Evolutionary conservation across 2,113 vertebrate species (phyloP).

Genomic region (Tragelaphus strepsiceros): DNA sequence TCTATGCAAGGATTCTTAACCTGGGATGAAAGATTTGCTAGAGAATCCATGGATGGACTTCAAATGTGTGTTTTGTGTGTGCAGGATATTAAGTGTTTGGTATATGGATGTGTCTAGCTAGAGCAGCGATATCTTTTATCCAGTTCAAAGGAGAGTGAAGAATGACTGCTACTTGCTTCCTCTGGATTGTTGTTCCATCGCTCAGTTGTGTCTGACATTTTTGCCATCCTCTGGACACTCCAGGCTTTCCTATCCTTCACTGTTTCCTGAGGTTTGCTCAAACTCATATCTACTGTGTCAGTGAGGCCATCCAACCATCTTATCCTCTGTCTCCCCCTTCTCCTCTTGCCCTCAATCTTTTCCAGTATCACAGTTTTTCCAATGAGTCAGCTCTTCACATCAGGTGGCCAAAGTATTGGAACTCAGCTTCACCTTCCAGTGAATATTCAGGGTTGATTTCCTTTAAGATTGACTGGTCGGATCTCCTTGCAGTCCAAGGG

Average conservation of each 20-base stretch:
- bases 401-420: background rate
- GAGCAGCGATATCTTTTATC: background rate
- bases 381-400: background rate
- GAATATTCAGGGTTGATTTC: background rate
- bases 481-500: background rate
- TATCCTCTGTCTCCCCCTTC: background rate
- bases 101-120: background rate
- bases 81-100: background rate
- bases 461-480: background rate
- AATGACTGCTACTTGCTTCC: background rate
- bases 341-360: background rate
- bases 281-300: background rate
- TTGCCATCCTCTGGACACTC: fast-evolving
- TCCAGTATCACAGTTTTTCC: background rate
- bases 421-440: background rate
- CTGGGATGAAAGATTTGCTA: background rate
- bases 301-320: background rate
- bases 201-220: background rate
- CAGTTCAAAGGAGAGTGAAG: background rate
- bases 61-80: background rate
- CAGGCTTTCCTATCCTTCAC: background rate
- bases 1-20: background rate
- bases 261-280: background rate
- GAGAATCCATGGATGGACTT: background rate
- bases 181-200: background rate